Evolutionary conservation across 1,140 invertebrate species (phyloP).

Genomic region (Conus ventricosus): DNA sequence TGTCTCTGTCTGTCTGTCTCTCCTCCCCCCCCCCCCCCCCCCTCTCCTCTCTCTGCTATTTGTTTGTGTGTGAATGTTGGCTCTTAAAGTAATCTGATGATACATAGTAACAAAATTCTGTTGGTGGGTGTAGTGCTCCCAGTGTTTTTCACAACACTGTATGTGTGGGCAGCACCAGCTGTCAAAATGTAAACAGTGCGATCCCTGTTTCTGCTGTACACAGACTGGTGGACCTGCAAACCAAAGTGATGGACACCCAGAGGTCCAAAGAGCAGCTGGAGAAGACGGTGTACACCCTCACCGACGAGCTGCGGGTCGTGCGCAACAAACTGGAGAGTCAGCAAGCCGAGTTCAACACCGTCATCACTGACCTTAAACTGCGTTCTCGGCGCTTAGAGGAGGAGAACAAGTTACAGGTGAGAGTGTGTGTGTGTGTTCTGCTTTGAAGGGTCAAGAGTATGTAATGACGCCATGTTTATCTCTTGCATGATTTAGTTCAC

Average conservation of each 20-base stretch:
- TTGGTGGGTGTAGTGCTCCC: too few species aligned
- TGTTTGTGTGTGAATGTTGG: too few species aligned
- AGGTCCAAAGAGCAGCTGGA: constrained; percentile 66
- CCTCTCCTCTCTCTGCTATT: too few species aligned
- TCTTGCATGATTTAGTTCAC: too few species aligned
- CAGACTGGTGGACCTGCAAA: constrained; percentile 62
- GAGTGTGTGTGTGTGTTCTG: not conserved
- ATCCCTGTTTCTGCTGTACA: constrained; percentile 24
- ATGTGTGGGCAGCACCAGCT: too few species aligned
- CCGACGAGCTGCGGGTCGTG: constrained; percentile 66
- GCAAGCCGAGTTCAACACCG: constrained; percentile 55
- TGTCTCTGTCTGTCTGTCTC: too few species aligned
- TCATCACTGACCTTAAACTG: constrained; percentile 65
- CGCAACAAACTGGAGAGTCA: constrained; percentile 67
- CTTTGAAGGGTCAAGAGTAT: too few species aligned
- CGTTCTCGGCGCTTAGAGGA: constrained; percentile 69
- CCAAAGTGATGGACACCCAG: constrained; percentile 62
- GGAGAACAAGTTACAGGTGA: constrained; percentile 68
- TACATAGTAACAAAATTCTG: too few species aligned
- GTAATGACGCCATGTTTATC: too few species aligned
- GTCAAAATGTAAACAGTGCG: not conserved
- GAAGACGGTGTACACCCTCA: constrained; percentile 59
- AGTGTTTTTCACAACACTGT: too few species aligned
- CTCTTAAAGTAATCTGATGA: too few species aligned
- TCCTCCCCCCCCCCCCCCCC: too few species aligned